These are phyloP conservation scores for Microcebus ravelobensis DNA, from an alignment of 2,113 vertebrate genomes.

Conservation along the genomic window DNA sequence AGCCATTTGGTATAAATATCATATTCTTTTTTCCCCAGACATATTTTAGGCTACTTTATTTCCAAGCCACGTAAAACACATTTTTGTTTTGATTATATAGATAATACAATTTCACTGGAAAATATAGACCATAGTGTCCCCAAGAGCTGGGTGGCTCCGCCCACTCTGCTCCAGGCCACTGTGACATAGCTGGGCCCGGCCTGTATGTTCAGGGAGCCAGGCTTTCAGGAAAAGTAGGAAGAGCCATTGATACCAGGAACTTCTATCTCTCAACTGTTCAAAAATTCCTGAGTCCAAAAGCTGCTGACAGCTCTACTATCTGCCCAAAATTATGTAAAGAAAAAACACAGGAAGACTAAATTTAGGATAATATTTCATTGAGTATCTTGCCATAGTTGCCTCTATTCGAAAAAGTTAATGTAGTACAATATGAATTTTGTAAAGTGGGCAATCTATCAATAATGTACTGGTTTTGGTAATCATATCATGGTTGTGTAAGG, in stretches of 20 bases:
- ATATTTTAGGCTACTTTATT: background rate
- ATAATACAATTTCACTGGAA: background rate
- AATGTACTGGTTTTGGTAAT: background rate
- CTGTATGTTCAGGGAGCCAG: background rate
- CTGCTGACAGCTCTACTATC: background rate
- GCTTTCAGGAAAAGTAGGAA: background rate
- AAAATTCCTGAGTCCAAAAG: background rate
- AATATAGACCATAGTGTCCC: background rate
- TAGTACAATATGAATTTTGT: background rate
- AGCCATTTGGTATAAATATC: no score
- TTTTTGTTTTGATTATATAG: background rate
- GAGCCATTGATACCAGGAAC: no score
- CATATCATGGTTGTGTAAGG: background rate
- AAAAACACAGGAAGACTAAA: background rate
- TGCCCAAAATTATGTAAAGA: background rate
- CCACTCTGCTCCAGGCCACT: background rate
- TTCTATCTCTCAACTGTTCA: background rate
- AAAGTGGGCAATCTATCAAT: no score
- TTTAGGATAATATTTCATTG: background rate
- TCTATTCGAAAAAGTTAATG: background rate
- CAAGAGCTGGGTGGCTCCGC: background rate
- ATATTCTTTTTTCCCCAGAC: background rate
- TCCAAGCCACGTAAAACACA: background rate
- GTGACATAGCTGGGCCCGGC: background rate
- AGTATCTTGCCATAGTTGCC: background rate